These are phyloP conservation scores for Ichneumoninae sp. DNA, from an alignment of 2,888 invertebrate species.

Conservation along the genomic window DNA sequence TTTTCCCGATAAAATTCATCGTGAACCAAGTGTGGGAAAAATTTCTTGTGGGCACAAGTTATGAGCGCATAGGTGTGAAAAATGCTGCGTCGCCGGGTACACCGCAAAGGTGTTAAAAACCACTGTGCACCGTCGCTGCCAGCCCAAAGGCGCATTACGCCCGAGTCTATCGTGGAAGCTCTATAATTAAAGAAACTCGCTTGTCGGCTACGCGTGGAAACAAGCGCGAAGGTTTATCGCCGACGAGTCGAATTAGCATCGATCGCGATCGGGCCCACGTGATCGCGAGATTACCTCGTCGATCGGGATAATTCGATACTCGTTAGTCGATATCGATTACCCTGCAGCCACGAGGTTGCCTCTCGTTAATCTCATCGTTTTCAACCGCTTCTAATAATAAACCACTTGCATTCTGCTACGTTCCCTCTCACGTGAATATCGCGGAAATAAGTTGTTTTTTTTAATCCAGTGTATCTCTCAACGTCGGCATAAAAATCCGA, in stretches of 20 bases:
- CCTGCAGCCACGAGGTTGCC: slow-evolving; percentile 47
- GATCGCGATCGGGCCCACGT: slow-evolving; percentile 27
- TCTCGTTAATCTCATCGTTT: slow-evolving; percentile 28
- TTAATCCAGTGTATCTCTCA: neutral
- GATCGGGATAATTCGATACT: slow-evolving; percentile 52
- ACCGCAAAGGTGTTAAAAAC: slow-evolving; percentile 52
- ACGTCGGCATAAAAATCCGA: too few relatives aligned
- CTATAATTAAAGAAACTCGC: slow-evolving; percentile 19
- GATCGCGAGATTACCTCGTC: slow-evolving; percentile 28
- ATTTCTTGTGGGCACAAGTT: slow-evolving; percentile 8
- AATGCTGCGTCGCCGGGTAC: slow-evolving; percentile 40
- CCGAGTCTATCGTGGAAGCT: neutral
- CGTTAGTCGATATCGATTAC: slow-evolving; percentile 46
- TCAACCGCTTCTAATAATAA: slow-evolving; percentile 45
- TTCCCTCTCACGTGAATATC: neutral
- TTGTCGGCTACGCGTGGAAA: slow-evolving; percentile 3
- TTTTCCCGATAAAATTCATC: slow-evolving; percentile 39
- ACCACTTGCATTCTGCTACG: neutral
- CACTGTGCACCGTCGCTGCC: neutral
- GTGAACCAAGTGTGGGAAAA: slow-evolving; percentile 52
- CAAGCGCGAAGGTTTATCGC: slow-evolving; percentile 19
- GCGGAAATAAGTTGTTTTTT: neutral
- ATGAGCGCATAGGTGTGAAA: slow-evolving; percentile 56
- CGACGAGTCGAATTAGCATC: slow-evolving; percentile 34
- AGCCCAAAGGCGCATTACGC: slow-evolving; percentile 34